Evolutionary conservation across 1,140 invertebrate species (phyloP).

Genomic region (Protaetia brevitarsis): DNA sequence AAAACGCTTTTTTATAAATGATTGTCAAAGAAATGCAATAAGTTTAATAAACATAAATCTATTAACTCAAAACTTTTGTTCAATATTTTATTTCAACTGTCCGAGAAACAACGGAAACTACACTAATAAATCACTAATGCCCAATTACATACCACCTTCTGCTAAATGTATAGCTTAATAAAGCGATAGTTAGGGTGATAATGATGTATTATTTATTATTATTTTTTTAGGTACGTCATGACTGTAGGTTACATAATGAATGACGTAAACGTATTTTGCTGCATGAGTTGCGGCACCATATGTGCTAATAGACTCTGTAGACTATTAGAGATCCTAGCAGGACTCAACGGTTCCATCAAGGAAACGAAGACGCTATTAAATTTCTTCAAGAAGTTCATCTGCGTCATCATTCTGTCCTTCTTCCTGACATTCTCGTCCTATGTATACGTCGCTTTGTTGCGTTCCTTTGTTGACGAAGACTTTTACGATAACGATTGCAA

Average conservation of each 20-base stretch:
- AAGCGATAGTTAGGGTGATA: too few relatives aligned
- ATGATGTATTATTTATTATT: too few relatives aligned
- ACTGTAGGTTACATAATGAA: background rate
- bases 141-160: too few relatives aligned
- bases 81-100: too few relatives aligned
- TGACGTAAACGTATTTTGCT: background rate
- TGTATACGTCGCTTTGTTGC: background rate
- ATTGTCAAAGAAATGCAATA: too few relatives aligned
- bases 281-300: background rate
- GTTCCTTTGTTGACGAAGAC: background rate
- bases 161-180: too few relatives aligned
- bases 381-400: background rate
- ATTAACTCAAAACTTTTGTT: too few relatives aligned
- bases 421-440: background rate
- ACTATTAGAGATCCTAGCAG: background rate
- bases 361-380: background rate
- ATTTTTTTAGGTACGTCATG: constrained; percentile 19
- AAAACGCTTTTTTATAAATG: too few relatives aligned
- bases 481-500: constrained; percentile 17
- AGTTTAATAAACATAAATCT: too few relatives aligned
- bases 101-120: too few relatives aligned
- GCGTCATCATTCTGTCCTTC: background rate
- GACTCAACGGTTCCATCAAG: background rate
- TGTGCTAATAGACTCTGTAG: background rate
- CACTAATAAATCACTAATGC: too few relatives aligned